A percentile compares a stretch with the other conserved stretches of the same genome.
These are phyloP conservation scores for Siderastrea siderea DNA, from an alignment of 92 coral and sea anemone genomes.

Conservation along the genomic window DNA sequence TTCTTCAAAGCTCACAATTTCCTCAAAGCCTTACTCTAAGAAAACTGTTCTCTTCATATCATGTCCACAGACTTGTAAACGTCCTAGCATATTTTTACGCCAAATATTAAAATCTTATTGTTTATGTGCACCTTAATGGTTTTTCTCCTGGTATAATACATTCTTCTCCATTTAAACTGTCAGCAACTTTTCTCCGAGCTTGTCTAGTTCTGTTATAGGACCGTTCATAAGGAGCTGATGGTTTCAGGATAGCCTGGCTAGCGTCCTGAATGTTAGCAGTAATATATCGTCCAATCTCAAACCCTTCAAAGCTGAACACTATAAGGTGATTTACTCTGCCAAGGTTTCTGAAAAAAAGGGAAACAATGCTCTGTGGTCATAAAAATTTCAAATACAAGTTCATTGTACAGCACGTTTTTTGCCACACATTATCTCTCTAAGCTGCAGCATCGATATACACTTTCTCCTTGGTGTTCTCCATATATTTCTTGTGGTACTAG, in stretches of 20 bases:
- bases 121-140: conserved; percentile 71
- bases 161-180: conserved; percentile 62
- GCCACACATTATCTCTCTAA: no score
- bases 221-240: conserved; percentile 83
- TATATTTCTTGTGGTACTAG: no score
- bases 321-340: conserved; percentile 90
- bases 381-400: no score
- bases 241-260: conserved; percentile 68
- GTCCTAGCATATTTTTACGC: no score
- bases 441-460: no score
- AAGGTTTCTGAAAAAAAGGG: conserved; percentile 53
- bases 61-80: no score
- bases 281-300: conserved; percentile 91
- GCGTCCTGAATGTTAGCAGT: conserved; percentile 77
- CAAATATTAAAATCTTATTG: not conserved
- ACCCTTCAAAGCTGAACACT: conserved; percentile 84
- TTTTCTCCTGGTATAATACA: conserved; percentile 97
- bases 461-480: no score
- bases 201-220: conserved; percentile 62
- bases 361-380: no score
- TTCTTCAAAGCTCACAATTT: no score
- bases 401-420: no score
- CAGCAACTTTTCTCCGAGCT: conserved; percentile 63
- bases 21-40: no score
- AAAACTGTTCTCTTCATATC: no score